Conservation (phyloP, 2,888 invertebrate species). For the Parnassius apollo region DNA sequence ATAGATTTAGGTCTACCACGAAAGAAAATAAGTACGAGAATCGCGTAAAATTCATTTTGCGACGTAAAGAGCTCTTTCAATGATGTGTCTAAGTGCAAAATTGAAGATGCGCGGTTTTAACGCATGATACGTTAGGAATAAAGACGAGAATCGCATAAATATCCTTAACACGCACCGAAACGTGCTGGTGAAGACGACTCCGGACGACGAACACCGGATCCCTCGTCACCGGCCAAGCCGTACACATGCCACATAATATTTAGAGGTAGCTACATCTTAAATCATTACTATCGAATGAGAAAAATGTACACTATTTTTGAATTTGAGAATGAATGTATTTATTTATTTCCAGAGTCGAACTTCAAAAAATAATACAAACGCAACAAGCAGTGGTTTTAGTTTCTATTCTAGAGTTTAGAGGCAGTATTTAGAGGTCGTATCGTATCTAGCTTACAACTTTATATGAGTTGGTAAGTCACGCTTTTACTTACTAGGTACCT, state of each 20-base stretch:
- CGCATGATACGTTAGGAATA: constrained; percentile 45
- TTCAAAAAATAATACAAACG: constrained; percentile 32
- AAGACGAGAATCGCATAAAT: constrained; percentile 52
- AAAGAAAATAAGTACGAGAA: constrained; percentile 49
- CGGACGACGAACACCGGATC: constrained; percentile 69
- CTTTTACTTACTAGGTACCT: constrained; percentile 35
- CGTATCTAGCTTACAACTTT: constrained; percentile 35
- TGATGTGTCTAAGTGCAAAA: constrained; percentile 65
- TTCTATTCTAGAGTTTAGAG: constrained; percentile 32
- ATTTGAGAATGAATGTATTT: constrained; percentile 9
- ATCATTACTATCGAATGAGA: constrained; percentile 42
- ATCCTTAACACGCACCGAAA: constrained; percentile 55
- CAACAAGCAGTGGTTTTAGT: constrained; percentile 36
- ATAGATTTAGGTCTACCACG: constrained; percentile 43
- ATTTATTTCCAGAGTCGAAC: constrained; percentile 15
- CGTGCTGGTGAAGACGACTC: constrained; percentile 75
- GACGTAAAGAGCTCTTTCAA: constrained; percentile 73
- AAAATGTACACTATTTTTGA: constrained; percentile 30
- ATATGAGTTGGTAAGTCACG: constrained; percentile 42
- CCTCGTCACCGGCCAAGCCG: constrained; percentile 68
- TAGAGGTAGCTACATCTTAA: constrained; percentile 40
- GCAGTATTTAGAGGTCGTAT: too few relatives aligned
- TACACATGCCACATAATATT: constrained; percentile 57
- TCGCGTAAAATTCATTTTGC: constrained; percentile 50
- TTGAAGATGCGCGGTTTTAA: constrained; percentile 49